phyloP scores from a whole-genome alignment of 2,113 vertebrate genomes.

The Scartelaos histophorus region DNA sequence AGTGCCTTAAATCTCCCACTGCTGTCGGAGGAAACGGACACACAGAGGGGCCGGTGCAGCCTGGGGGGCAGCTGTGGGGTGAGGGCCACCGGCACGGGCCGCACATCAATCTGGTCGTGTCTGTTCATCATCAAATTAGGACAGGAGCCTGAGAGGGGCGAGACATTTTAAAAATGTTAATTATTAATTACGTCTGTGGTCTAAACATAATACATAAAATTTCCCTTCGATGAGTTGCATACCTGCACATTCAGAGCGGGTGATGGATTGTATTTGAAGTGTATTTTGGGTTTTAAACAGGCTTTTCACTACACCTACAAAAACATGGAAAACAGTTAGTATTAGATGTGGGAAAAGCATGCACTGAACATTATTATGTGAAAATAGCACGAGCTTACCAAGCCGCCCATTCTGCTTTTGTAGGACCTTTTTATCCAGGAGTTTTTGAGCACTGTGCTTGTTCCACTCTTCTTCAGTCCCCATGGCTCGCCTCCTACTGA shows the following conservation, averaged over 20 bases:
- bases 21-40: constrained; percentile 75
- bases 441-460: constrained; percentile 51
- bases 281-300: constrained; percentile 64
- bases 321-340: background rate
- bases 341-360: background rate
- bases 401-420: constrained; percentile 42
- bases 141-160: constrained; percentile 70
- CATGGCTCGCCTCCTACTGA: constrained; percentile 72
- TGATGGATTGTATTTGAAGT: constrained; percentile 67
- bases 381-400: constrained; percentile 29
- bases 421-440: constrained; percentile 55
- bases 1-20: constrained; percentile 70
- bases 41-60: constrained; percentile 68
- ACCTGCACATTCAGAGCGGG: constrained; percentile 69
- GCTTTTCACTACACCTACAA: constrained; percentile 63
- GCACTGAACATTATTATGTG: background rate
- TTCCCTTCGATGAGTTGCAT: constrained; percentile 17
- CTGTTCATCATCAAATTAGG: constrained; percentile 77
- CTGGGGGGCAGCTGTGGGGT: constrained; percentile 63
- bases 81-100: constrained; percentile 61
- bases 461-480: constrained; percentile 66
- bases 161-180: background rate
- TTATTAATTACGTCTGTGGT: too few species aligned
- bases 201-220: background rate
- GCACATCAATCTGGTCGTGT: constrained; percentile 60